Evolutionary conservation across 2,113 vertebrate genomes (phyloP), one percentile per base, ranked within the genome.

Genomic region (Sitta europaea): DNA sequence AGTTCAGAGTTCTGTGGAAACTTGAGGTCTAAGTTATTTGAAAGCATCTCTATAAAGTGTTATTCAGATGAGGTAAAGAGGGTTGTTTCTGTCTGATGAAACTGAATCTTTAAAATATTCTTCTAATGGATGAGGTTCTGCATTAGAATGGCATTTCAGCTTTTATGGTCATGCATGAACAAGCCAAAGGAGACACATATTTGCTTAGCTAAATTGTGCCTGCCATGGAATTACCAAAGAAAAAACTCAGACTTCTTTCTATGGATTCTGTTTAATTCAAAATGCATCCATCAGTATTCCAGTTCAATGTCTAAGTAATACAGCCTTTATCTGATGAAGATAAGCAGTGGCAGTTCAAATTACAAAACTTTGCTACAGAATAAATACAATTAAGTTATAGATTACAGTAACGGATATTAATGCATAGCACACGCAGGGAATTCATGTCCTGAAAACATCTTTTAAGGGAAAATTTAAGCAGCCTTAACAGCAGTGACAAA

Each of bases 321-420:
- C 86, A 96, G 84, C 65, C 74, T 96, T 97, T 97, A 95, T 90
- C 92, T 97, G 94, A 94, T 47, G 66, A 92, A 95, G 96, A 95
- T 88, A 97, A 94, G 93, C 97, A 89, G 54, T 90, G 90, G 74
- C 94, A 93, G 54, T 15, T 85, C 66, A 92, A 95, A 89, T 94
- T 96, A 96, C 82, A 93, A 96, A 94, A 96, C 68, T 94, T 92
- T 91, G 62, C 62, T 45, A 84, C 66, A 88, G 80, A 96, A 95
- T 96, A 97, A 94, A 94, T 90, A 59, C 68, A 91, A 96, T 96
- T 95, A 96, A 66, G 48, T 79, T 90, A 86, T 45, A 95, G 73
- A 96, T 94, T 96, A 75, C 31, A 88, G 81, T 77, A 71, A 71
- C 71, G 94, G 71, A 68, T 95, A 88, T 78, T 91, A 95, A 94